Evolutionary conservation across 2,888 invertebrate species (phyloP).

Genomic region (Napeogenes inachia): DNA sequence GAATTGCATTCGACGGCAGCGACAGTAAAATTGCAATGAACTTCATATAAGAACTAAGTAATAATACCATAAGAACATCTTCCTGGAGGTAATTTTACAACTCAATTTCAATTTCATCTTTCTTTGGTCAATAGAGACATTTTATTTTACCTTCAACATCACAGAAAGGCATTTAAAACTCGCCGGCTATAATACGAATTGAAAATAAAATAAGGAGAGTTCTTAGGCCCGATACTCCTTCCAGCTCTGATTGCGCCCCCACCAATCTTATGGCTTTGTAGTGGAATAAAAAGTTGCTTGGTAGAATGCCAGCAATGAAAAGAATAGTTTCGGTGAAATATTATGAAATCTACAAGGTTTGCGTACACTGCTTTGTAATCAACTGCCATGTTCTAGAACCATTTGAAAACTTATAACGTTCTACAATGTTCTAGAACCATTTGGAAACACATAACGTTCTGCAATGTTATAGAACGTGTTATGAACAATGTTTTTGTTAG

Average conservation of each 20-base stretch:
- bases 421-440: too few species aligned
- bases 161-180: constrained; percentile 43
- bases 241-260: constrained; percentile 66
- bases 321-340: constrained; percentile 61
- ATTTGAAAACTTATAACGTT: constrained; percentile 8
- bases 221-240: constrained; percentile 55
- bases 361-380: constrained; percentile 30
- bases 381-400: constrained; percentile 16
- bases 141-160: constrained; percentile 41
- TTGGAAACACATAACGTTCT: too few species aligned
- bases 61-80: constrained; percentile 23
- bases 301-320: constrained; percentile 70
- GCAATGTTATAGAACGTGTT: too few species aligned
- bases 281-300: constrained; percentile 68
- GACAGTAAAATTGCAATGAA: constrained; percentile 16
- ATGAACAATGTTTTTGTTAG: too few species aligned
- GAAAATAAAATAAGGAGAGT: constrained; percentile 52
- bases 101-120: constrained; percentile 29
- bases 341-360: constrained; percentile 49
- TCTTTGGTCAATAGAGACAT: constrained; percentile 31
- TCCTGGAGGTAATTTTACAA: constrained; percentile 26
- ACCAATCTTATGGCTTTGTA: constrained; percentile 52
- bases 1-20: not conserved
- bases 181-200: constrained; percentile 47
- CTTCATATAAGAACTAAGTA: constrained; percentile 15